A percentile compares a stretch with the other conserved stretches of the same genome.
These are phyloP conservation scores for Drosophila macrothrix DNA, from an alignment of 2,888 invertebrate species.

Conservation along the genomic window DNA sequence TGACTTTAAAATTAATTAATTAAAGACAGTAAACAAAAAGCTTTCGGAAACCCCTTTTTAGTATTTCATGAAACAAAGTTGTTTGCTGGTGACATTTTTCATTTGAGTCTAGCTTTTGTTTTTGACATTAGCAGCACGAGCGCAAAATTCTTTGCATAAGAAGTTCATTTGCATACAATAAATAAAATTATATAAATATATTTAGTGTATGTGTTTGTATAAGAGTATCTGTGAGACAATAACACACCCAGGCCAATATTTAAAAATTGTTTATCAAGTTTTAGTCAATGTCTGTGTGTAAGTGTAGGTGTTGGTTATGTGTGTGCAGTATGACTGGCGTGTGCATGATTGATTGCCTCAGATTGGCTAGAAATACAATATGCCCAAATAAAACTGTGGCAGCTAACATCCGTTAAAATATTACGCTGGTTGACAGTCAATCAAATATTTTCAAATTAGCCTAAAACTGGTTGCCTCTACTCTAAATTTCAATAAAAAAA, in stretches of 20 bases:
- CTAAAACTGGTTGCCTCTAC: background rate
- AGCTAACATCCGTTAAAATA: conserved; percentile 10
- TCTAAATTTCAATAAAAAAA: background rate
- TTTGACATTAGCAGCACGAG: conserved; percentile 2
- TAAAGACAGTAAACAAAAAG: conserved; percentile 13
- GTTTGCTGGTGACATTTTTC: conserved; percentile 25
- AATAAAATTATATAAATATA: conserved; percentile 1
- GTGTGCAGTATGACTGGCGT: conserved; percentile 22
- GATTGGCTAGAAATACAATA: conserved; percentile 62
- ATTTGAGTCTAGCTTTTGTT: conserved; percentile 5
- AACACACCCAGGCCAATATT: conserved; percentile 21
- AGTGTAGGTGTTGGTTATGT: conserved; percentile 4
- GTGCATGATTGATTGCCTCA: conserved; percentile 66
- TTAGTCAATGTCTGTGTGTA: background rate
- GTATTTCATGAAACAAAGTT: conserved; percentile 1
- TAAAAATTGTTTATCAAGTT: conserved; percentile 35
- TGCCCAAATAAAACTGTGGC: conserved; percentile 8
- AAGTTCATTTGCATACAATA: conserved; percentile 3
- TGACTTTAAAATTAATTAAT: conserved; percentile 29
- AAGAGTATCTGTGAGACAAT: background rate
- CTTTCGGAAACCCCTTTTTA: conserved; percentile 1
- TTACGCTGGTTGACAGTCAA: conserved; percentile 2
- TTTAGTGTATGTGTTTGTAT: background rate
- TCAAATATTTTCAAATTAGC: conserved; percentile 22
- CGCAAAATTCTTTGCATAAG: conserved; percentile 18